Conservation (phyloP, 2,888 invertebrate genomes). For the Epirrita christyi region DNA sequence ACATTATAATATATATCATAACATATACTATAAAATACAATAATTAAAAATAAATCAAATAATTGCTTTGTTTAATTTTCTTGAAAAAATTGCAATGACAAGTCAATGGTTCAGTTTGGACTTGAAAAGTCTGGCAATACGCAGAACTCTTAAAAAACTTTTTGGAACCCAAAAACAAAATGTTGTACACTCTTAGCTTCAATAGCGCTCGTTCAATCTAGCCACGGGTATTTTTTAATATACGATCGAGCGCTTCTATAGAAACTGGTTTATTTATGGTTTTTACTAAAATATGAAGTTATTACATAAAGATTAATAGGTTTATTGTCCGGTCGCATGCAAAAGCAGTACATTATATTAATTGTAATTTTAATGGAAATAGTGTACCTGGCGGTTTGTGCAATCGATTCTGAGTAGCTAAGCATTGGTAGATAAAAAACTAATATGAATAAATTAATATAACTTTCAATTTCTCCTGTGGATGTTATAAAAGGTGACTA, state of each 20-base stretch:
- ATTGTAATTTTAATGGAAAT: slow-evolving; percentile 7
- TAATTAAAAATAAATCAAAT: too few species aligned
- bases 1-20: too few species aligned
- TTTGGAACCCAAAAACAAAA: slow-evolving; percentile 17
- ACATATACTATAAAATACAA: too few species aligned
- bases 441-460: too few species aligned
- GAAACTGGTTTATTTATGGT: slow-evolving; percentile 33
- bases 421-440: too few species aligned
- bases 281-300: slow-evolving; percentile 37
- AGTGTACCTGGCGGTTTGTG: background rate
- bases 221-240: slow-evolving; percentile 22
- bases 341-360: slow-evolving; percentile 18
- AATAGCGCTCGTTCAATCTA: slow-evolving; percentile 18
- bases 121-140: too few species aligned
- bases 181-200: background rate
- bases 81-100: too few species aligned
- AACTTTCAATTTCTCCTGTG: too few species aligned
- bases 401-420: background rate
- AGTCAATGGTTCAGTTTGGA: too few species aligned
- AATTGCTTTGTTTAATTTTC: too few species aligned
- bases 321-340: slow-evolving; percentile 31
- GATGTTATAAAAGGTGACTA: too few species aligned
- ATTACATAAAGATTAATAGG: slow-evolving; percentile 37
- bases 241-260: slow-evolving; percentile 23
- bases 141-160: too few species aligned